Evolutionary conservation across 2,797 vertebrate species (phyloP), one percentile per base, ranked within the genome.

Genomic region (Tarsius wallacei): DNA sequence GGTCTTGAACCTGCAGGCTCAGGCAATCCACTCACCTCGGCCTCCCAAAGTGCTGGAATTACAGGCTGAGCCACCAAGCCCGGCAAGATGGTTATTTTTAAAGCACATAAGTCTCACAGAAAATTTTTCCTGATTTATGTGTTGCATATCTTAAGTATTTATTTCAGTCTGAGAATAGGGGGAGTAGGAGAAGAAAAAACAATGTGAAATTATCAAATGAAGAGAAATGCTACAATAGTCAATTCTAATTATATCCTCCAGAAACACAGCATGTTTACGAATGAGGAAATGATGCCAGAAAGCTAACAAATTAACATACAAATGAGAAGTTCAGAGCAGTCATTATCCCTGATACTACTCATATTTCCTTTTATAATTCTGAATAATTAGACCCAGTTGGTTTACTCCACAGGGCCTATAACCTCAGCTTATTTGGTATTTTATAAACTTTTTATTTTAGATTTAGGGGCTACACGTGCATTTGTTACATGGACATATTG

Each of bases 101-200:
- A 93, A 94, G 83, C 57, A 84, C 66, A 13, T 24, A 89, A 84
- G 9, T 84, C 78, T 47, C 47, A 95, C 21, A 42, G 66, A 73
- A 81, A 95, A 15, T 78, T 90, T 59, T 94, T 77, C 21, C 66
- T 80, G 93, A 80, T 93, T 89, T 74, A 78, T 90, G 53, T 84
- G 47, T 90, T 55, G 21, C 19, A 26, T 90, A 68, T 91, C 78
- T 92, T 10, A 90, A 61, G 49, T 42, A 77, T 59, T 51, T 78
- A 47, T 88, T 78, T 76, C 73, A 82, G 87, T 93, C 47, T 71
- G 74, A 36, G 64, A 57, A 21, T 42, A 74, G 59, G 7, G 11
- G 9, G 22, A 78, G 49, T 13, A 87, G 10, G n/a, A 51, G n/a
- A 73, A 87, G 59, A 82, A 73, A 80, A 94, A 86, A 87, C 13